These are phyloP conservation scores for Lycodopsis pacificus DNA, from an alignment of 2,797 vertebrate genomes.

Conservation along the genomic window DNA sequence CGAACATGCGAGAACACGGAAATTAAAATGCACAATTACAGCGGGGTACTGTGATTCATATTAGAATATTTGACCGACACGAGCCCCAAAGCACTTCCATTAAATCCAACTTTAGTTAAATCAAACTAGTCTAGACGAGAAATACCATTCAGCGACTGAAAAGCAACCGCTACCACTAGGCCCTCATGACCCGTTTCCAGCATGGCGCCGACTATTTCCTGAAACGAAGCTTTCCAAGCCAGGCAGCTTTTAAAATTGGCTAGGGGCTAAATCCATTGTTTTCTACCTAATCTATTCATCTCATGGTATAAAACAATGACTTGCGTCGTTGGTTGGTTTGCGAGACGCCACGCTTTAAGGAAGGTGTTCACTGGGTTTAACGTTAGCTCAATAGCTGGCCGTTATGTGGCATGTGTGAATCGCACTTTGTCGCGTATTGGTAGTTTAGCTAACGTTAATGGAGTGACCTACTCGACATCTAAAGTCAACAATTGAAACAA, in stretches of 20 bases:
- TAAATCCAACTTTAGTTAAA: neutral
- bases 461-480: neutral
- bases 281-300: accelerated
- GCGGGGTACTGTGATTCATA: neutral
- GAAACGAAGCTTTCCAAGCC: constrained; percentile 34
- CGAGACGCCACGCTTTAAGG: neutral
- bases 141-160: neutral
- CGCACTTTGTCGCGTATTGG: neutral
- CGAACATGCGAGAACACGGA: constrained; percentile 30
- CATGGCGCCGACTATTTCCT: constrained; percentile 70
- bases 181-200: constrained; percentile 69
- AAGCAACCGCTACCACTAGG: constrained; percentile 3
- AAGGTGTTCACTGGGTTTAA: neutral
- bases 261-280: accelerated
- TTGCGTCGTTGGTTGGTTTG: neutral
- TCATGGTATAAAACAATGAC: neutral
- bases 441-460: neutral
- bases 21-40: constrained; percentile 12
- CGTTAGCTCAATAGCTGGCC: too few relatives aligned
- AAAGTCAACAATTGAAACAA: neutral
- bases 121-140: accelerated
- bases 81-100: accelerated
- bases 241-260: neutral
- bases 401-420: neutral
- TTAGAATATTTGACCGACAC: accelerated